Evolutionary conservation across 2,888 invertebrate genomes (phyloP), one percentile per base, ranked within the genome.

Genomic region (Priapulus caudatus): DNA sequence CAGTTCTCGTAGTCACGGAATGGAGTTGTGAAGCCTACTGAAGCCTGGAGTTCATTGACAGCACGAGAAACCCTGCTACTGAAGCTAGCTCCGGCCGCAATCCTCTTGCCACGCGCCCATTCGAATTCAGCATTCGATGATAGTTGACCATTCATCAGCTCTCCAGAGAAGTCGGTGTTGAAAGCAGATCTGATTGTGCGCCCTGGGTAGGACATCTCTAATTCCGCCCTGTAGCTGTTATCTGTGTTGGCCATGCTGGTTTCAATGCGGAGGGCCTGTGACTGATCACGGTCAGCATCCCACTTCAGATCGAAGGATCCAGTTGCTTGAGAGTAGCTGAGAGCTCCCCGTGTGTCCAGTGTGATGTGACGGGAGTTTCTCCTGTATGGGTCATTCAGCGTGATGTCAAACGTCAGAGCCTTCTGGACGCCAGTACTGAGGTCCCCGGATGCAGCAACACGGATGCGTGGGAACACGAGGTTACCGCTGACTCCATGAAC

Each of bases 341-440:
- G 10, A 10, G 33, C 10, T 10, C n/a, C 10, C n/a, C 33, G 33
- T 10, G 33, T 33, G n/a, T 33, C 33, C 10, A 33, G n/a, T 10
- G n/a, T 33, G 33, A 33, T 33, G 33, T 33, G 33, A 33, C 33
- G 33, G 10, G 33, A 10, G n/a, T 33, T 33, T 33, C 33, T 33
- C 10, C 33, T 10, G n/a, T n/a, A 10, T n/a, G n/a, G n/a, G 33
- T 33, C 33, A 10, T 33, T 33, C 33, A 33, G 10, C 10, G 10
- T 33, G 33, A 33, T n/a, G n/a, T 33, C 33, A n/a, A 33, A n/a
- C 33, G 33, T 33, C 33, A 33, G 10, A n/a, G 33, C 33, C n/a
- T 33, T 33, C 33, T 33, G 10, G 33, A 10, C 33, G 33, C 33
- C 33, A n/a, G n/a, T 10, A n/a, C n/a, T 33, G 10, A 33, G 10